Base-by-base conservation (phyloP, 2,797 vertebrate species). In the Sebastolobus altivelis region DNA sequence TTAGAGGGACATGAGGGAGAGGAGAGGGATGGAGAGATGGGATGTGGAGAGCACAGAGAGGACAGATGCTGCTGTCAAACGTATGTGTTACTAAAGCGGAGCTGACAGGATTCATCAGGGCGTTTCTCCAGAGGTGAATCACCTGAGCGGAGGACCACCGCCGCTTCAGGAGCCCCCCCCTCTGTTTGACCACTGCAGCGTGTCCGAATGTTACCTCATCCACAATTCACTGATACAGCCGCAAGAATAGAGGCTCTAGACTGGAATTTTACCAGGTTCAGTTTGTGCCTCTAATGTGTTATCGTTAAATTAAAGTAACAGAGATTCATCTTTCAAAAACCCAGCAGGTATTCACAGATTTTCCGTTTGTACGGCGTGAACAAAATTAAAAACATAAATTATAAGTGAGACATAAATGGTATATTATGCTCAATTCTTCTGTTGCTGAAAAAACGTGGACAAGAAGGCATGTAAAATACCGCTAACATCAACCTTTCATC, bases 51-150 rank as follows among this genome's bases (percentile, higher is more conserved):
- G 69, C 49, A 31, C 20, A 20, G 61, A 59, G 73, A 81, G 83
- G 79, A 79, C 74, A 75, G 76, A 83, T 49, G 86, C 76, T 61
- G 71, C 70, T 58, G 71, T 84, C 67, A 79, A 16, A 89, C n/a
- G 33, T 43, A 78, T 72, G 72, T 80, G 82, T 84, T 75, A 55
- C 75, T 49, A 78, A 89, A 93, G 86, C 80, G 43, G 75, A 86
- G 83, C 79, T 69, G 91, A 90, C 91, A 87, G 86, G 72, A 77
- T 65, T 81, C 38, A 35, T 84, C 88, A 71, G 75, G 72, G 14
- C n/a, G 40, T 87, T 80, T 74, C 84, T 81, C 83, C 65, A 68
- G 85, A 74, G 80, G 84, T 77, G 79, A 80, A 76, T 72, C 85
- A 85, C 85, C 87, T 85, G 83, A 69, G 29, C 67, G 0, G 29